Base-by-base conservation (phyloP, 2,797 vertebrate genomes). In the Sebastes dallii region DNA sequence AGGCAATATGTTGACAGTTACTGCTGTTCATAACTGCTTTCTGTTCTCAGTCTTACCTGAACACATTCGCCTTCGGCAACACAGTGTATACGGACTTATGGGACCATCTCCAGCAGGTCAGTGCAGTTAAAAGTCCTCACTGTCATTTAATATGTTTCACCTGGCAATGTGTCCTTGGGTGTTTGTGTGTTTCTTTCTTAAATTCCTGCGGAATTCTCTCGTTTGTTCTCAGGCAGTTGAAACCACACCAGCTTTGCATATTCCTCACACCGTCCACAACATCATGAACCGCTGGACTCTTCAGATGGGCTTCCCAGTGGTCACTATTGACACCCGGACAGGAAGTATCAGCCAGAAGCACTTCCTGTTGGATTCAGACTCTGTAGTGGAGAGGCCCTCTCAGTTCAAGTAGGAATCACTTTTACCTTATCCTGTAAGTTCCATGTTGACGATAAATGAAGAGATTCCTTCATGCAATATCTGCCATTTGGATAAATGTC, bases 201-300 rank as follows among this genome's bases (percentile, higher is more conserved):
- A 32, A 25, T 42, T 27, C 8, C 12, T 34, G 12, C 11, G 5
- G 1, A 58, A 4, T 5, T 12, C 9, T 42, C n/a, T 24, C 2
- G 14, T 75, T 36, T 79, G 4, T 78, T 69, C 8, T 22, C 90
- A 99, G 98, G 97, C 95, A 0, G 96, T 96, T 20, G 0, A 66
- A 0, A 4, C 3, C 0, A 84, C 71, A 2, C 0, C 52, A 10
- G 4, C 0, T 0, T 0, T 95, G 20, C 0, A 1, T 0, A 90
- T 99, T 59, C 97, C 97, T 0, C 0, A 0, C 46, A 22, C 0
- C 0, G 86, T 99, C 82, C 73, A 91, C 0, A 1, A 42, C 24
- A 99, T 99, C 91, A 99, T 99, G 98, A 96, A 97, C 78, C 96
- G 95, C 74, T 99, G 98, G 98, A 97, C 91, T 0, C 96, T 98